Percentiles rank a stretch among this genome's conserved stretches.
These are phyloP conservation scores for Cistogaster globosa DNA, from an alignment of 2,888 invertebrate genomes.

Conservation along the genomic window DNA sequence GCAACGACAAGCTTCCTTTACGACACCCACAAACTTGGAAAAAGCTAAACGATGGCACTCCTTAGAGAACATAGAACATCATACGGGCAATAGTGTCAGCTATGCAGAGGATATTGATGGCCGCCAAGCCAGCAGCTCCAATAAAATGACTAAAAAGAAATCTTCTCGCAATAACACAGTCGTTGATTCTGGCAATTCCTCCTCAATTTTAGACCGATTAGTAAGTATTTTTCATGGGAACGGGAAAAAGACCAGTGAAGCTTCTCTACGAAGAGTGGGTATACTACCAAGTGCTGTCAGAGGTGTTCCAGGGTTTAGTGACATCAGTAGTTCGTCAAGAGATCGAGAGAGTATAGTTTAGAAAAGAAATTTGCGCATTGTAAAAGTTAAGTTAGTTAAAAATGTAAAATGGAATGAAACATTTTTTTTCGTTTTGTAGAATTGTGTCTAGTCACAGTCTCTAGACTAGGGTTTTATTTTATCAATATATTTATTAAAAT, in stretches of 20 bases:
- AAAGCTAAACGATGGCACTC: constrained; percentile 90
- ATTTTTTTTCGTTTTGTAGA: constrained; percentile 57
- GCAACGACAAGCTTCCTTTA: constrained; percentile 82
- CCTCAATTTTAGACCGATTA: constrained; percentile 89
- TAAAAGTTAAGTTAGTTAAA: constrained; percentile 48
- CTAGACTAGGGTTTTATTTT: constrained; percentile 79
- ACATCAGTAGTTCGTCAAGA: constrained; percentile 77
- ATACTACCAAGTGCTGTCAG: constrained; percentile 80
- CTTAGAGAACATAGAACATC: constrained; percentile 86
- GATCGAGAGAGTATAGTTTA: constrained; percentile 83
- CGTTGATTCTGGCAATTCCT: constrained; percentile 66
- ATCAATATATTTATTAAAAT: constrained; percentile 65
- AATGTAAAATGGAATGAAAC: neutral
- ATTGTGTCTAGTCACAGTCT: constrained; percentile 80
- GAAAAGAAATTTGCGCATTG: constrained; percentile 3
- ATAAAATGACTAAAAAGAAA: constrained; percentile 75
- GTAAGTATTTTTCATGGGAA: constrained; percentile 89
- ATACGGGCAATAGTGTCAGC: constrained; percentile 77
- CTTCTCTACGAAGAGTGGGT: constrained; percentile 79
- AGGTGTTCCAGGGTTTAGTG: constrained; percentile 80
- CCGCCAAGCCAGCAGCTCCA: constrained; percentile 59
- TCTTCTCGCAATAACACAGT: constrained; percentile 76
- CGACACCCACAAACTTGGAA: constrained; percentile 80
- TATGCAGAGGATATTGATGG: constrained; percentile 80
- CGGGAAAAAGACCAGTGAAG: constrained; percentile 86